Percentiles rank a stretch among this genome's conserved stretches.
These are phyloP conservation scores for Erebia ligea DNA, from an alignment of 2,888 invertebrate genomes.

Conservation along the genomic window DNA sequence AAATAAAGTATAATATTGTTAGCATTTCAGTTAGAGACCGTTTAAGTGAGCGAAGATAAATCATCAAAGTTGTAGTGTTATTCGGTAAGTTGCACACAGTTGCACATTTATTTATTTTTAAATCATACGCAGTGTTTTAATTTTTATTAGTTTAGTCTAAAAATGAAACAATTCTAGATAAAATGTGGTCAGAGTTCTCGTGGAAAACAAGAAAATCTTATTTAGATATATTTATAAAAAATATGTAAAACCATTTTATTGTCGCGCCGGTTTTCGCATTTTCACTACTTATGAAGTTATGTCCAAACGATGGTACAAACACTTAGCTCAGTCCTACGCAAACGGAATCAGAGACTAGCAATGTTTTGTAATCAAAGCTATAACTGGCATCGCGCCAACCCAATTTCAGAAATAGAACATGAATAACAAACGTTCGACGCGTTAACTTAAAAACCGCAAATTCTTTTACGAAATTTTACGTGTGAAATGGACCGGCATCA, in stretches of 20 bases:
- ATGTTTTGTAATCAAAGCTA: conserved; percentile 60
- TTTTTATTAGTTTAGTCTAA: no score
- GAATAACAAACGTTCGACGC: conserved; percentile 42
- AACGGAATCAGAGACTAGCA: conserved; percentile 3
- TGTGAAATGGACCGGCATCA: conserved; percentile 67
- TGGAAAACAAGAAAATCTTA: neutral
- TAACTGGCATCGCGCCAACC: conserved; percentile 65
- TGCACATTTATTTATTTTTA: neutral
- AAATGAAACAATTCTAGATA: neutral
- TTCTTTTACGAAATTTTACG: conserved; percentile 24
- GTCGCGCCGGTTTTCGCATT: neutral
- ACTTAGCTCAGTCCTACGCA: neutral
- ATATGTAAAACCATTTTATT: neutral
- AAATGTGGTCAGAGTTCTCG: neutral
- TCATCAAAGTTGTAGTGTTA: conserved; percentile 19
- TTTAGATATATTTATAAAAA: neutral
- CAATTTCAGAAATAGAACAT: conserved; percentile 67
- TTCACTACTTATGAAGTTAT: no score
- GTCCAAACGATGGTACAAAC: neutral
- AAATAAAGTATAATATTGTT: neutral
- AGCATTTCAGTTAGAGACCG: conserved; percentile 1
- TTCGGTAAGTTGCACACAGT: conserved; percentile 25
- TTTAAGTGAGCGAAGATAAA: conserved; percentile 21
- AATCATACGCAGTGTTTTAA: no score
- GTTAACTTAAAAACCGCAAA: conserved; percentile 33